A percentile compares a stretch with the other conserved stretches of the same genome.
Evolutionary conservation across 2,888 invertebrate genomes (phyloP).

Genomic region (Arge pagana): DNA sequence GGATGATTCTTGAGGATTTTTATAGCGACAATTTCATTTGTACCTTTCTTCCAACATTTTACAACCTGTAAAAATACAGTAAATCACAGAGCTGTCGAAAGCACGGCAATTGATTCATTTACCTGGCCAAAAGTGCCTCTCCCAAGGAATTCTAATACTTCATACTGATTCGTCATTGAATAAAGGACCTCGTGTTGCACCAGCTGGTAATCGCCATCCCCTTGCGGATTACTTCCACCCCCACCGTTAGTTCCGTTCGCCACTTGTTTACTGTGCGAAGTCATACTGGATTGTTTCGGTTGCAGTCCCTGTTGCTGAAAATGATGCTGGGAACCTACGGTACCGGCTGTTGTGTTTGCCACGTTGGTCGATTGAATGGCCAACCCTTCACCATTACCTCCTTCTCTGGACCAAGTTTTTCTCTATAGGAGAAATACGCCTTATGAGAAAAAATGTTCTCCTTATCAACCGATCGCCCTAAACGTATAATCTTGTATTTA

Average conservation of each 20-base stretch:
- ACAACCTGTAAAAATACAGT: conserved; percentile 74
- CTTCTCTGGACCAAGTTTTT: conserved; percentile 68
- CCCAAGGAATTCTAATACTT: conserved; percentile 98
- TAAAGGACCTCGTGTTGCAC: conserved; percentile 98
- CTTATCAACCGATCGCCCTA: not conserved
- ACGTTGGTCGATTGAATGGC: conserved; percentile 50
- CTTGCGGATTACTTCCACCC: conserved; percentile 63
- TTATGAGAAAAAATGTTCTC: conserved; percentile 34
- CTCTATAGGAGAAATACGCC: conserved; percentile 58
- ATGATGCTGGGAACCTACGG: conserved; percentile 54
- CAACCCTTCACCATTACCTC: conserved; percentile 66
- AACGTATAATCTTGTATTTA: not conserved
- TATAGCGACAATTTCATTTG: conserved; percentile 99
- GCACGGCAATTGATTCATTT: conserved; percentile 25
- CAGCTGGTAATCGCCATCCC: conserved; percentile 96
- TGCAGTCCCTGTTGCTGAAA: conserved; percentile 57
- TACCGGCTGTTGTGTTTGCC: conserved; percentile 61
- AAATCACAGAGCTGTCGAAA: not conserved
- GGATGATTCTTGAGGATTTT: conserved; percentile 99
- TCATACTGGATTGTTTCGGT: conserved; percentile 68
- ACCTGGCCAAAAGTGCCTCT: conserved; percentile 96
- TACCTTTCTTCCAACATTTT: conserved; percentile 99
- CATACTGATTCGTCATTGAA: conserved; percentile 93
- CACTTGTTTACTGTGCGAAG: conserved; percentile 81
- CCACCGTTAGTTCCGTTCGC: conserved; percentile 73